phyloP scores from a whole-genome alignment of 1,140 invertebrate genomes.

The Trichomalopsis sarcophagae region DNA sequence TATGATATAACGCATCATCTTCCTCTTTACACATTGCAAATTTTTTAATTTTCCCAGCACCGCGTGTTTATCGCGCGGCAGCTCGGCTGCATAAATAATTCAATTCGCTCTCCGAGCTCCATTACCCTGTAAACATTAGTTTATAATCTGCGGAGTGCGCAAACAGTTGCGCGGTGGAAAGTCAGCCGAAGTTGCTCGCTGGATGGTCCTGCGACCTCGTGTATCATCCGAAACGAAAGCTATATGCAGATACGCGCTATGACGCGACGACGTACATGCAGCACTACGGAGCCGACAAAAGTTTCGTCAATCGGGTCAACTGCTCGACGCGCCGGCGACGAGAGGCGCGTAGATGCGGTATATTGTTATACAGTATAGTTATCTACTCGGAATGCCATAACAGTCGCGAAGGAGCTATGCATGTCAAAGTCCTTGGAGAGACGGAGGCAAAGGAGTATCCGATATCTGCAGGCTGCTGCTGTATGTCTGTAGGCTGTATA shows the following conservation, averaged over 20 bases:
- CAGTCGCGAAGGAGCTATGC: background rate
- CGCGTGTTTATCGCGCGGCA: background rate
- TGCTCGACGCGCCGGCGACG: background rate
- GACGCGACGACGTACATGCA: background rate
- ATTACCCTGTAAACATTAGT: constrained; percentile 16
- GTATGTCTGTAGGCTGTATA: no score
- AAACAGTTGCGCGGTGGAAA: background rate
- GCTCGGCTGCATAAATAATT: background rate
- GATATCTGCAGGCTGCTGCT: background rate
- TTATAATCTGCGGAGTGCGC: background rate
- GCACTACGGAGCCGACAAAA: background rate
- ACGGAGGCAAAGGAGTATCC: background rate
- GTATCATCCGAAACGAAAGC: constrained; percentile 16
- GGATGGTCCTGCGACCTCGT: background rate
- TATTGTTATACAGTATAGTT: no score
- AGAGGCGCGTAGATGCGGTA: background rate
- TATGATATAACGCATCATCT: no score
- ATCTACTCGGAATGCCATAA: constrained; percentile 22
- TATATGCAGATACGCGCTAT: constrained; percentile 30
- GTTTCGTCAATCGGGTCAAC: constrained; percentile 22
- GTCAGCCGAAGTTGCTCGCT: background rate
- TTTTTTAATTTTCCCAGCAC: background rate
- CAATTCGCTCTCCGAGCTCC: background rate
- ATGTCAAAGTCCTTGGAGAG: background rate
- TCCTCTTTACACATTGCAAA: background rate